Evolutionary conservation across 2,888 invertebrate species (phyloP).

Genomic region (Serripes groenlandicus): DNA sequence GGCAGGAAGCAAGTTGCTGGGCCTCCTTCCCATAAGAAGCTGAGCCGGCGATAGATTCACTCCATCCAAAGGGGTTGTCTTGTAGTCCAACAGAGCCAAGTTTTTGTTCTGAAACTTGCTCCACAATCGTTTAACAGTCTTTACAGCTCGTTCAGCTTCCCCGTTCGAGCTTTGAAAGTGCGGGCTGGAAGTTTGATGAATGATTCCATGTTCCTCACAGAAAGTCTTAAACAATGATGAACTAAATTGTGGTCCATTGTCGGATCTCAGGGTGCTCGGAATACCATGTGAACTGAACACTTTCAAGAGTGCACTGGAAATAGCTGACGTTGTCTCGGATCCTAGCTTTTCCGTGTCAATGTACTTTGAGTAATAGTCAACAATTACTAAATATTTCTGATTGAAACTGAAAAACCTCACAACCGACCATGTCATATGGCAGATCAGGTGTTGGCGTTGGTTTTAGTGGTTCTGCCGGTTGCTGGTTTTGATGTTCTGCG

Average conservation of each 20-base stretch:
- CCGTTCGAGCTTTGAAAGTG: conserved; percentile 66
- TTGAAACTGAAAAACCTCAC: conserved; percentile 62
- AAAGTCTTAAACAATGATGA: conserved; percentile 60
- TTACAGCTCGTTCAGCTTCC: conserved; percentile 72
- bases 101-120: conserved; percentile 57
- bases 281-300: conserved; percentile 56
- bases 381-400: conserved; percentile 53
- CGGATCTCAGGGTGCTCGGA: conserved; percentile 46
- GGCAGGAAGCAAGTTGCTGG: conserved; percentile 63
- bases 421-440: conserved; percentile 53
- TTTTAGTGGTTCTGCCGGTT: conserved; percentile 54
- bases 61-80: conserved; percentile 63
- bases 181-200: conserved; percentile 66
- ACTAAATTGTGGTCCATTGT: conserved; percentile 64
- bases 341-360: conserved; percentile 54
- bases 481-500: conserved; percentile 59
- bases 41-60: conserved; percentile 60
- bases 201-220: conserved; percentile 53
- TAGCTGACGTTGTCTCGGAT: conserved; percentile 34
- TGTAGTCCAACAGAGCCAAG: conserved; percentile 56
- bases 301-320: conserved; percentile 37
- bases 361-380: conserved; percentile 67
- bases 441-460: conserved; percentile 61
- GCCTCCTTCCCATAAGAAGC: conserved; percentile 62
- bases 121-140: conserved; percentile 67